These are phyloP conservation scores for Hylaea fasciaria DNA, from an alignment of 2,888 invertebrate genomes.

Conservation along the genomic window DNA sequence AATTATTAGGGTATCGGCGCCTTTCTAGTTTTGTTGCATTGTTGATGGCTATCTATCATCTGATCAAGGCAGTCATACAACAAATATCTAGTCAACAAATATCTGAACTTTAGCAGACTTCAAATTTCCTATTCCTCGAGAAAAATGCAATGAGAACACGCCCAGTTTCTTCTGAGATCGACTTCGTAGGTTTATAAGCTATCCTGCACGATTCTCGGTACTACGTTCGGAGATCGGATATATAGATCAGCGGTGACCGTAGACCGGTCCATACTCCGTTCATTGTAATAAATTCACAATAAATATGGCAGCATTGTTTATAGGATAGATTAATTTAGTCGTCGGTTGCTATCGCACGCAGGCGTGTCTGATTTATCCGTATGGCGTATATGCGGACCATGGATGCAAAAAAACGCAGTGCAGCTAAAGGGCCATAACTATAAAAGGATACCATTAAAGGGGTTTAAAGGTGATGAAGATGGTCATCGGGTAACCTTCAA, in stretches of 20 bases:
- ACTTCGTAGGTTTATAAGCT: not conserved
- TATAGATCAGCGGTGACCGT: conserved; percentile 8
- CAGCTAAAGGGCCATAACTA: not conserved
- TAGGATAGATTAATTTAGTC: conserved; percentile 59
- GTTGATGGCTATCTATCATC: too few species aligned
- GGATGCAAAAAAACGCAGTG: conserved; percentile 22
- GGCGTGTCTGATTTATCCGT: conserved; percentile 55
- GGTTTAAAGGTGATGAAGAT: too few species aligned
- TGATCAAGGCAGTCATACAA: too few species aligned
- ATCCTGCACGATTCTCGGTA: not conserved
- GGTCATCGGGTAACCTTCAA: too few species aligned
- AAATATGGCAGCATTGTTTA: conserved; percentile 55
- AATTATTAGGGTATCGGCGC: too few species aligned
- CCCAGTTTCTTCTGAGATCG: too few species aligned
- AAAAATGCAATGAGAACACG: too few species aligned
- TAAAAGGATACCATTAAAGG: too few species aligned
- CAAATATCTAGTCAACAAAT: too few species aligned
- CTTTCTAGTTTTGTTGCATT: too few species aligned
- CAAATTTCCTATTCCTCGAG: too few species aligned
- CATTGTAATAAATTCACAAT: conserved; percentile 31
- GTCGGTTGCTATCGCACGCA: conserved; percentile 53
- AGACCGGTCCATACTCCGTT: conserved; percentile 7
- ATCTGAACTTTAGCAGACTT: too few species aligned
- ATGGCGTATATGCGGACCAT: conserved; percentile 25
- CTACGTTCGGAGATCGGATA: not conserved